Evolutionary conservation across 2,888 invertebrate genomes (phyloP), one percentile per base, ranked within the genome.

Genomic region (Keiferia lycopersicella): DNA sequence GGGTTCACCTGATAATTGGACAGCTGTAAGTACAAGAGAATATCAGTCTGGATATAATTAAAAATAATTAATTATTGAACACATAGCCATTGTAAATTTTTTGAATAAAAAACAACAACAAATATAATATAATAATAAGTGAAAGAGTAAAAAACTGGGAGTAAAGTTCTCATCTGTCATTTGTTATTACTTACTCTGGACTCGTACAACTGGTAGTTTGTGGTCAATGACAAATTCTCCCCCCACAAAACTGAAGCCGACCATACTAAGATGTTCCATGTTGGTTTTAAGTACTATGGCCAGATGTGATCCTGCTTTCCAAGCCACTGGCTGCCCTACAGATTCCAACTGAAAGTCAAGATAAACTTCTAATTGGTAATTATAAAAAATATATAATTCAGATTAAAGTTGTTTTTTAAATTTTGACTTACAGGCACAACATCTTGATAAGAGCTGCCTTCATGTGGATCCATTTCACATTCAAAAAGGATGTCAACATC

Each of bases 261-360:
- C 92, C 71, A 94, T 93, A 67, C 96, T 94, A 58, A 97, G 93
- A 74, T 95, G 94, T 76, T 95, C 94, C 72, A 96, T 92, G 79
- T 96, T 96, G 56, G 96, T 96, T 82, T 95, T 95, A 64, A 97
- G 76, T 67, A 97, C 93, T 69, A 96, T 91, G 61, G 95, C 95
- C 75, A 97, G 93, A 79, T 94, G 93, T 69, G 95, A 94, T 62
- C 94, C 94, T 62, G 95, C 94, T 77, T 95, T 96, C 97, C 97
- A 97, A 34, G 96, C 96, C 64, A 96, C 91, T 59, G 95, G 94
- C 78, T 94, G 93, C 64, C 97, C 97, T 83, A 95, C 96, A 75
- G 95, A 93, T 79, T 96, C 96, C 75, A 97, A 89, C 96, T 96
- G 84, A 48, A 80, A 56, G 20, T 50, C n/a, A 30, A 26, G 0